Percentiles rank a stretch among this genome's conserved stretches.
Evolutionary conservation across 2,113 vertebrate genomes (phyloP).

Genomic region (Grammomys dolichurus): DNA sequence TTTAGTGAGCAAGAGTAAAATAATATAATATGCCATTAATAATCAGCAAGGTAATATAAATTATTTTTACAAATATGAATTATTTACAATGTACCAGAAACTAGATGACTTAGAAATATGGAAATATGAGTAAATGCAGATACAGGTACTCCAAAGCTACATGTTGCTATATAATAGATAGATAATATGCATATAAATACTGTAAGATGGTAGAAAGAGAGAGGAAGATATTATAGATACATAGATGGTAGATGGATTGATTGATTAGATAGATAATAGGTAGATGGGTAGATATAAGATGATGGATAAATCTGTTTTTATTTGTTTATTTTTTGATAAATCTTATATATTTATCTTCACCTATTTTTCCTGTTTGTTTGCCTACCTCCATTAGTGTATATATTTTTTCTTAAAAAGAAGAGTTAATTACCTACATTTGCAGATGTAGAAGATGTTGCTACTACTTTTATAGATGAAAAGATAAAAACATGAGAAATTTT

Average conservation of each 20-base stretch:
- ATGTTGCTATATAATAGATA: background rate
- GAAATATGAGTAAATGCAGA: background rate
- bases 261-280: background rate
- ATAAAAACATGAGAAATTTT: background rate
- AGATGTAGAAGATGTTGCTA: background rate
- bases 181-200: too few relatives aligned
- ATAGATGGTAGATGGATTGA: background rate
- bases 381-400: background rate
- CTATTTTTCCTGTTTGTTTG: background rate
- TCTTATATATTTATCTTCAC: background rate
- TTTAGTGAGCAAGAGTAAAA: conserved; percentile 7
- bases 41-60: conserved; percentile 33
- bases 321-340: background rate
- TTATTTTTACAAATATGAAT: background rate
- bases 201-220: background rate
- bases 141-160: background rate
- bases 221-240: background rate
- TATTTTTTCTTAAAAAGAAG: background rate
- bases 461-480: conserved; percentile 14
- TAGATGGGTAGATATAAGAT: background rate
- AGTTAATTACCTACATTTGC: background rate
- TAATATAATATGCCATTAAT: background rate
- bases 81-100: background rate
- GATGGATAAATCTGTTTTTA: background rate
- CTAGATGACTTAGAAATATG: background rate